Percentiles rank a stretch among this genome's conserved stretches.
Conservation (phyloP, 2,888 invertebrate genomes). For the Acanthoscelides obtectus region DNA sequence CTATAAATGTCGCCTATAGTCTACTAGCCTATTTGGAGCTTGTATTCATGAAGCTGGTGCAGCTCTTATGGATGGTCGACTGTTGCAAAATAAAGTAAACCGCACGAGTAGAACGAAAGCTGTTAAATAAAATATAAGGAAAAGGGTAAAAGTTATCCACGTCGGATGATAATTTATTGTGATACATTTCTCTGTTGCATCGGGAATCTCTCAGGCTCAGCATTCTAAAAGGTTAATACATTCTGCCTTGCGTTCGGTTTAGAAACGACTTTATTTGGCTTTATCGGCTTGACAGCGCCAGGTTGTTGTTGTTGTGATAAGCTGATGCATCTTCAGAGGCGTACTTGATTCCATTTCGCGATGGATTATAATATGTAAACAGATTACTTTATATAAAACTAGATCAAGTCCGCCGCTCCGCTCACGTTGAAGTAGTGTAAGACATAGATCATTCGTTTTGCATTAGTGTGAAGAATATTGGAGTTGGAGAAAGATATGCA, state of each 20-base stretch:
- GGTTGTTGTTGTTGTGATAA: neutral
- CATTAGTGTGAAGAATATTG: too few species aligned
- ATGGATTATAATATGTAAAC: too few species aligned
- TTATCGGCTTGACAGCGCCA: neutral
- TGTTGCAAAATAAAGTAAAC: constrained; percentile 14
- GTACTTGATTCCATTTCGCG: neutral
- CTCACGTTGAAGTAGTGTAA: too few species aligned
- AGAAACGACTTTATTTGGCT: constrained; percentile 11
- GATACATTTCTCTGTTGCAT: constrained; percentile 25
- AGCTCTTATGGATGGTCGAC: constrained; percentile 15
- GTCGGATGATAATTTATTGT: constrained; percentile 28
- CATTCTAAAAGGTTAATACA: constrained; percentile 28
- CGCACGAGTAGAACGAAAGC: constrained; percentile 27
- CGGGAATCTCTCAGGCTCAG: constrained; percentile 17
- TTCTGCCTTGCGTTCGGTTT: constrained; percentile 23
- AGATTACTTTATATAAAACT: too few species aligned
- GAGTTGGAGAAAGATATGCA: too few species aligned
- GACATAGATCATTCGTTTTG: too few species aligned
- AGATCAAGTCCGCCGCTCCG: too few species aligned
- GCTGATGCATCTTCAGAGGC: neutral
- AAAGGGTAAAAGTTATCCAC: constrained; percentile 23
- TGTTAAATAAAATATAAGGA: constrained; percentile 28
- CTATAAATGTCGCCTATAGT: too few species aligned
- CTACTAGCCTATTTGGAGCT: neutral
- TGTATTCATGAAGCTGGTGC: constrained; percentile 15